Evolutionary conservation across 2,888 invertebrate genomes (phyloP), one percentile per base, ranked within the genome.

Genomic region (Volucella inanis): DNA sequence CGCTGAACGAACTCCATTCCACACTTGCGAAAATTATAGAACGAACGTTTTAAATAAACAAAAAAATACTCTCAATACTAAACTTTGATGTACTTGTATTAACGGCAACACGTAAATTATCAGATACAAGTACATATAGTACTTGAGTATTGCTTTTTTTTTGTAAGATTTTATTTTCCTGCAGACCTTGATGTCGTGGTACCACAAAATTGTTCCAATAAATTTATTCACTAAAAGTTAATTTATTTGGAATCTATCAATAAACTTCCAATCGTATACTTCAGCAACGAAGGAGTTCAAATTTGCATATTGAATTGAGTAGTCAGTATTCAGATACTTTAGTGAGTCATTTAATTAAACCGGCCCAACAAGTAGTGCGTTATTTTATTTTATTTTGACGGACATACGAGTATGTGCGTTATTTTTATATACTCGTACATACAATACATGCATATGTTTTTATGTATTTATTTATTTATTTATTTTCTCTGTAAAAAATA

Each of bases 291-390:
- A 65, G 41, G 31, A 43, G 12, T 3, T 31, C 14, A 67, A 67
- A 68, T 55, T 47, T 57, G 12, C 68, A 57, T 49, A 57, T 52
- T 11, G 65, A 65, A 57, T 39, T 22, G 31, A 49, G 49, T 39
- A 52, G 38, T 65, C 49, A 49, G 39, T 38, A 38, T 64, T 64
- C 49, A 49, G 38, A 38, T 14, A 14, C 38, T 38, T 15, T 15
- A 49, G 38, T 64, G 62, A 64, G 62, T 62, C 62, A 65, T 41
- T n/a, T 38, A 41, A 41, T 18, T 41, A 22, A 52, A 52, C n/a
- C 50, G 39, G 52, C 52, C n/a, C 22, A 50, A 52, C 65, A 52
- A 65, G 50, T 22, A 43, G 52, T 65, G 50, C 22, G 52, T 50
- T 52, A 18, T 50, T 50, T 15, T n/a, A 43, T 49, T 62, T 47